A percentile compares a stretch with the other conserved stretches of the same genome.
Evolutionary conservation across 1,140 invertebrate genomes (phyloP).

Genomic region (Teleogryllus occipitalis): DNA sequence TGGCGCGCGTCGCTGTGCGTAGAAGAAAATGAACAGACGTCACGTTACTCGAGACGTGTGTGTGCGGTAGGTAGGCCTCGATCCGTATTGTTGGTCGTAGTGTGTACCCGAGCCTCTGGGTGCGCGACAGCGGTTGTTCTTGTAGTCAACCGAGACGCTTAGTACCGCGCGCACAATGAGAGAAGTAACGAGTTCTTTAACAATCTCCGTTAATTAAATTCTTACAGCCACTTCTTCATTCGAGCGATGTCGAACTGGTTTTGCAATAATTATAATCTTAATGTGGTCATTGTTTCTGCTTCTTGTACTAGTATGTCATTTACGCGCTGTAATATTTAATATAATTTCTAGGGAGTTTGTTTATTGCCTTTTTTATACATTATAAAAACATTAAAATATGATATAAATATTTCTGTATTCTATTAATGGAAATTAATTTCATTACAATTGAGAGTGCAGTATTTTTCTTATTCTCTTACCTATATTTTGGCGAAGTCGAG

Average conservation of each 20-base stretch:
- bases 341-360: too few species aligned
- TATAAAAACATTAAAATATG: background rate
- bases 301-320: too few species aligned
- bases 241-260: background rate
- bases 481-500: too few species aligned
- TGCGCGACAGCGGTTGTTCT: too few species aligned
- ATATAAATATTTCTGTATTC: background rate
- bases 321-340: too few species aligned
- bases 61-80: background rate
- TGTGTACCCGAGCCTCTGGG: too few species aligned
- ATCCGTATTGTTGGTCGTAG: too few species aligned
- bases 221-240: background rate
- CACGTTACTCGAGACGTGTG: background rate
- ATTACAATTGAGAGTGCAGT: background rate
- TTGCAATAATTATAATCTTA: too few species aligned
- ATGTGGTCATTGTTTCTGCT: too few species aligned
- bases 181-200: background rate
- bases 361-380: too few species aligned
- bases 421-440: background rate
- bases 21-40: background rate
- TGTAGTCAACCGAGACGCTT: too few species aligned
- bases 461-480: too few species aligned
- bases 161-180: background rate
- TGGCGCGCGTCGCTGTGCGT: background rate
- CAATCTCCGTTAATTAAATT: background rate